Base-by-base conservation (phyloP, 2,113 vertebrate genomes). In the Trematomus loennbergii region DNA sequence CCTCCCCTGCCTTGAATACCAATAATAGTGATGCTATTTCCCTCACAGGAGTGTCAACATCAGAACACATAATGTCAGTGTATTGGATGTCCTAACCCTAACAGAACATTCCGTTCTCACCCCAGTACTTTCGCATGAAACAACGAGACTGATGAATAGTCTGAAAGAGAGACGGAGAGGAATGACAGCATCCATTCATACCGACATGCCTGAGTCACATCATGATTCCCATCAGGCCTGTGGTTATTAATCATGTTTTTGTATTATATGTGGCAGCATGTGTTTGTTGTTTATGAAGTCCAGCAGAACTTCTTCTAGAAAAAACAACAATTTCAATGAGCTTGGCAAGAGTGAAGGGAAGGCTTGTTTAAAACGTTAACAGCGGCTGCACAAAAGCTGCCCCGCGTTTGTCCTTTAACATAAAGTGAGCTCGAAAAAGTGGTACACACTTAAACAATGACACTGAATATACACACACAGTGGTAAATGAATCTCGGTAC, bases 261-360 rank as follows among this genome's bases (percentile, higher is more conserved):
- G 29, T 87, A 90, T 91, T 91, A 92, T 65, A 82, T 81, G 80
- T 62, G 72, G 75, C 86, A 81, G 83, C 88, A 85, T 93, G 87
- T 88, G 84, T 63, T 91, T 91, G 67, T 80, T 91, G 86, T 93
- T 91, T 89, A 84, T 79, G 86, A 84, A 80, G 72, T 85, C 65
- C 58, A 8, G 77, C 82, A 86, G 79, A 92, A 80, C 64, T 81
- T 72, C 79, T 80, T 63, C 61, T 79, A 49, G 68, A 64, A 67
- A 67, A 78, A 85, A 85, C 67, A 85, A 72, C 77, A 52, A 81
- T 57, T 81, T 85, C 90, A 85, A 68, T 48, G 58, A 81, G 52
- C 61, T 81, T 89, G 82, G 79, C 85, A 84, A 45, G 57, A 70
- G 45, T 3, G 20, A 52, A 18, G 22, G 65, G 81, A 80, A 90